phyloP scores from a whole-genome alignment of 2,797 vertebrate species.

The Enteromius mattozi region DNA sequence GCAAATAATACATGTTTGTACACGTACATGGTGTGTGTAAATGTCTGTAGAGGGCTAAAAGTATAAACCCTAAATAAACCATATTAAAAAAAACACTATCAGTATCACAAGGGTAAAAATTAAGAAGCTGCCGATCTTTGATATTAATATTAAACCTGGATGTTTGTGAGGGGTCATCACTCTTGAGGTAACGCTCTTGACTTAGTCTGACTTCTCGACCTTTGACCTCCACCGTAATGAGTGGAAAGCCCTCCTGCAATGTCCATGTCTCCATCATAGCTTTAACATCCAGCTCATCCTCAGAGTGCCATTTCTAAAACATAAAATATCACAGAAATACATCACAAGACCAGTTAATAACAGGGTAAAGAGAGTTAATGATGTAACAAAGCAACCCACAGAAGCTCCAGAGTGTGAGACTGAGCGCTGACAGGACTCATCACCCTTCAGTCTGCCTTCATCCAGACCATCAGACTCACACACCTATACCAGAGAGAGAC shows the following conservation, averaged over 20 bases:
- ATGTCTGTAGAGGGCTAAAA: not conserved
- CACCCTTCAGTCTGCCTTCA: conserved; percentile 65
- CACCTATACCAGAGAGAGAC: conserved; percentile 71
- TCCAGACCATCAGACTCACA: conserved; percentile 75
- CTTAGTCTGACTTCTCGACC: conserved; percentile 83
- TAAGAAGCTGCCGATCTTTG: not conserved
- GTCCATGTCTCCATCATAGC: conserved; percentile 94
- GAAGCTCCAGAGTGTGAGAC: conserved; percentile 66
- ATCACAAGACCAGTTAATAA: not conserved
- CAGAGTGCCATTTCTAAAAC: conserved; percentile 83
- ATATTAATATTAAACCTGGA: conserved; percentile 74
- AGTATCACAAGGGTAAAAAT: not conserved
- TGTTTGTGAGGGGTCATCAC: conserved; percentile 66
- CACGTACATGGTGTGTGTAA: not conserved
- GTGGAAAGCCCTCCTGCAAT: conserved; percentile 89
- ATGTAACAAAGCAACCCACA: conserved; percentile 69
- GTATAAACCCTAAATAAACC: not conserved
- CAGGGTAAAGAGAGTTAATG: not conserved
- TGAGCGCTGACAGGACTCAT: conserved; percentile 77
- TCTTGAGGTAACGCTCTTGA: conserved; percentile 86
- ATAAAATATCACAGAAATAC: conserved; percentile 15
- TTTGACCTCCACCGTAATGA: conserved; percentile 84
- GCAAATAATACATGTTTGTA: not conserved
- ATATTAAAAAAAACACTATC: not conserved
- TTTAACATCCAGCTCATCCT: conserved; percentile 80